A percentile compares a stretch with the other conserved stretches of the same genome.
These are phyloP conservation scores for Calyptomena viridis DNA, from an alignment of 2,113 vertebrate species.

Conservation along the genomic window DNA sequence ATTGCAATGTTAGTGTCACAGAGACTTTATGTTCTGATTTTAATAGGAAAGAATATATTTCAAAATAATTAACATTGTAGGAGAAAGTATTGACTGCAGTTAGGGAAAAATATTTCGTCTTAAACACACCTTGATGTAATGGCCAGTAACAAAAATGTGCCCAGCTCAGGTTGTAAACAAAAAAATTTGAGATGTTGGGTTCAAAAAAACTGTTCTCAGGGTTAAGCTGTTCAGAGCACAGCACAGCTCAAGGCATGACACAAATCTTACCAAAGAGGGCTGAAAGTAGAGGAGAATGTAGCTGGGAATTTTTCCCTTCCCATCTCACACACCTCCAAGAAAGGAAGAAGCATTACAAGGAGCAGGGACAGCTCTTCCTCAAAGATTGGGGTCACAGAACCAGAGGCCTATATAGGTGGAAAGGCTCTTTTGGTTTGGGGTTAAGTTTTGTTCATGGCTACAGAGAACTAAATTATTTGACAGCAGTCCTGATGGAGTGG, in stretches of 20 bases:
- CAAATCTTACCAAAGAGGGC: not conserved
- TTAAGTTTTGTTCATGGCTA: not conserved
- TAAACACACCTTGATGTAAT: not conserved
- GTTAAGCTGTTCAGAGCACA: not conserved
- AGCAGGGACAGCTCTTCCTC: not conserved
- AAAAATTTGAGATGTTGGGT: rapidly evolving
- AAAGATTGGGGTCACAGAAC: rapidly evolving
- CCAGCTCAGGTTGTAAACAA: not conserved
- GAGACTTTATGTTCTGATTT: not conserved
- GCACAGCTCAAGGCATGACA: rapidly evolving
- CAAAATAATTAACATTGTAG: not conserved
- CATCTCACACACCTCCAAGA: rapidly evolving
- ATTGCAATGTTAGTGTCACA: not conserved
- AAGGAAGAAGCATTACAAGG: not conserved
- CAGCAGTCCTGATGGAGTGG: rapidly evolving
- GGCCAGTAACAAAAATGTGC: not conserved
- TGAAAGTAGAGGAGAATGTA: not conserved
- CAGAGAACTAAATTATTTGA: not conserved
- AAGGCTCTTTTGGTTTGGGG: rapidly evolving
- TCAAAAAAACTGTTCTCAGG: rapidly evolving
- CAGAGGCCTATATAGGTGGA: not conserved
- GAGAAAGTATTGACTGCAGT: not conserved
- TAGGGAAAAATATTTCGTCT: not conserved
- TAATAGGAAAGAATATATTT: not conserved
- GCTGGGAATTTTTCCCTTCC: not conserved